Evolutionary conservation across 2,797 vertebrate species (phyloP), one percentile per base, ranked within the genome.

Genomic region (Sebastes paucispinis): DNA sequence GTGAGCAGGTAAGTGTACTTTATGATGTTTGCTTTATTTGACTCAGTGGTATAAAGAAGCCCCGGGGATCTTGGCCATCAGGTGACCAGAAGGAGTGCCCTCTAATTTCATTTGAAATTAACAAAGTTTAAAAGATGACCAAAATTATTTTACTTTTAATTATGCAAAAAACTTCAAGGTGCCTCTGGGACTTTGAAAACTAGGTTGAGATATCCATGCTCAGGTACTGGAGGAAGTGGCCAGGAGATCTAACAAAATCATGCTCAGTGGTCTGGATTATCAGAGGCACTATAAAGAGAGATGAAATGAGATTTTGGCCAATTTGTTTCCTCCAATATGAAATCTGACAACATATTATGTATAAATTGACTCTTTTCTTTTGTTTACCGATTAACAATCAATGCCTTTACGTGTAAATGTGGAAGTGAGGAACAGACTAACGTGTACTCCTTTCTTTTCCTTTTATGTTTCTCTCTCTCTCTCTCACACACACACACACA

Each of bases 81-180:
- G 12, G 31, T 65, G 34, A 73, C 55, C 54, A 59, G 8, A 13
- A 2, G 47, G 1, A 50, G 13, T 31, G 20, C 1, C 9, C 36
- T 73, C 6, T 57, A 34, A 75, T 52, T 63, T 60, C 8, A 50
- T 64, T 18, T 32, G 8, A 68, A 78, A 70, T 59, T 4, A 39
- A 14, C 6, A 50, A 58, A 60, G 32, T 67, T 77, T 43, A 24
- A 31, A 69, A 73, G 24, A 69, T 6, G 16, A 54, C 22, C 22
- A 57, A 77, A n/a, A 66, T 66, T 6, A 34, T 68, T 79, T 50
- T 24, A 67, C 25, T 75, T 70, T 67, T 75, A 70, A 79, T 67
- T 43, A 63, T 24, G 16, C 14, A 29, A 52, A 65, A 29, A 59
- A 47, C 47, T 10, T 36, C 0, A 36, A 24, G 18, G 14, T 29